phyloP scores from a whole-genome alignment of 1,140 invertebrate genomes.

The Probaryconus sp. region DNA sequence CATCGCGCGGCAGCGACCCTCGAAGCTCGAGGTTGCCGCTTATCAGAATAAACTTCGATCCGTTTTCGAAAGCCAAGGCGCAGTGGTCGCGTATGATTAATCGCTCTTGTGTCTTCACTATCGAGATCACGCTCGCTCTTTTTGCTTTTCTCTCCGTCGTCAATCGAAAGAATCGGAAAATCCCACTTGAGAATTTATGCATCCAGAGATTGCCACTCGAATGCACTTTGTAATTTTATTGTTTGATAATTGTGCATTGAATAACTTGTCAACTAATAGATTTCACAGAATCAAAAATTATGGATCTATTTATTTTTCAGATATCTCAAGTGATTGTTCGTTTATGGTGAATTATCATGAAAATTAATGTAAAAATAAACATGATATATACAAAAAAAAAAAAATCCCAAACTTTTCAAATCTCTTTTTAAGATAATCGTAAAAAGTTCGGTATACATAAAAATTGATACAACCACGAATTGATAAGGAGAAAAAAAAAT shows the following conservation, averaged over 20 bases:
- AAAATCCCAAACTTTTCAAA: background rate
- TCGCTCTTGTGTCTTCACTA: conserved; percentile 62
- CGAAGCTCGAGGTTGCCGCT: conserved; percentile 59
- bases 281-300: conserved; percentile 6
- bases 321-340: too few relatives aligned
- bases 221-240: conserved; percentile 1
- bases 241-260: conserved; percentile 11
- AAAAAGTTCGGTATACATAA: too few relatives aligned
- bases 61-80: conserved; percentile 49
- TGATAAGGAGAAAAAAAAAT: too few relatives aligned
- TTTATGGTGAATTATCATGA: too few relatives aligned
- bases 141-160: conserved; percentile 12
- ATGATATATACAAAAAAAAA: too few relatives aligned
- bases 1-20: conserved; percentile 60
- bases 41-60: conserved; percentile 69
- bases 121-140: conserved; percentile 44
- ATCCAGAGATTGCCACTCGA: background rate
- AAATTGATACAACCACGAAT: too few relatives aligned
- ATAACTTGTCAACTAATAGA: conserved; percentile 7
- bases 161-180: conserved; percentile 49
- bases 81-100: conserved; percentile 70
- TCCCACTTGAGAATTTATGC: conserved; percentile 34
- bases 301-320: too few relatives aligned
- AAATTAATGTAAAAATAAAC: too few relatives aligned
- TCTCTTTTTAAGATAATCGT: conserved; percentile 23